Evolutionary conservation across 2,888 invertebrate genomes (phyloP).

Genomic region (Smittia sp.): DNA sequence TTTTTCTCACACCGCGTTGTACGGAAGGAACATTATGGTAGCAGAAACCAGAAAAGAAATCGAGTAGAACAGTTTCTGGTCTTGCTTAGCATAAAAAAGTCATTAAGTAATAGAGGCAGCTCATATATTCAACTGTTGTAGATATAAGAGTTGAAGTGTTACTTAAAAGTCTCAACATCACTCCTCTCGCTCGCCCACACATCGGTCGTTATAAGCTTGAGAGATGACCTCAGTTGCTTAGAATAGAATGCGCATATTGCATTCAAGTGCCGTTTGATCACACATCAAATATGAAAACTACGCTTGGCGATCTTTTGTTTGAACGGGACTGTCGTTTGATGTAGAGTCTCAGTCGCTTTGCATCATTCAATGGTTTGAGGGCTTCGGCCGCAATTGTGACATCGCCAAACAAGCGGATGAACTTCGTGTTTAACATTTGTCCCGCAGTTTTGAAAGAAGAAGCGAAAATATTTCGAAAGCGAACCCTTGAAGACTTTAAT

Average conservation of each 20-base stretch:
- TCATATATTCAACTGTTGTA: neutral
- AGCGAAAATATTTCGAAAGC: too few species aligned
- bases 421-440: too few species aligned
- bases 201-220: neutral
- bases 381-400: too few species aligned
- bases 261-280: constrained; percentile 9
- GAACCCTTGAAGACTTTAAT: too few species aligned
- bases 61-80: constrained; percentile 4
- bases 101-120: neutral
- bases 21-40: constrained; percentile 1
- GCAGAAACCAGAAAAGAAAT: neutral
- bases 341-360: too few species aligned
- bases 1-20: neutral
- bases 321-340: too few species aligned
- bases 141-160: constrained; percentile 1
- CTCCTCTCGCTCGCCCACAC: constrained; percentile 6
- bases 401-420: too few species aligned
- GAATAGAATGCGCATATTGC: constrained; percentile 23
- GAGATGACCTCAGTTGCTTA: constrained; percentile 9
- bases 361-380: too few species aligned
- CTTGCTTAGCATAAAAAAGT: constrained; percentile 21
- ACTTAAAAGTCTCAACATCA: neutral
- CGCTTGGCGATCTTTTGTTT: too few species aligned
- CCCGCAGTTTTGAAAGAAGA: too few species aligned
- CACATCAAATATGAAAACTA: too few species aligned